A percentile compares a stretch with the other conserved stretches of the same genome.
These are phyloP conservation scores for Tiaroga cobitis DNA, from an alignment of 2,797 vertebrate genomes.

Conservation along the genomic window DNA sequence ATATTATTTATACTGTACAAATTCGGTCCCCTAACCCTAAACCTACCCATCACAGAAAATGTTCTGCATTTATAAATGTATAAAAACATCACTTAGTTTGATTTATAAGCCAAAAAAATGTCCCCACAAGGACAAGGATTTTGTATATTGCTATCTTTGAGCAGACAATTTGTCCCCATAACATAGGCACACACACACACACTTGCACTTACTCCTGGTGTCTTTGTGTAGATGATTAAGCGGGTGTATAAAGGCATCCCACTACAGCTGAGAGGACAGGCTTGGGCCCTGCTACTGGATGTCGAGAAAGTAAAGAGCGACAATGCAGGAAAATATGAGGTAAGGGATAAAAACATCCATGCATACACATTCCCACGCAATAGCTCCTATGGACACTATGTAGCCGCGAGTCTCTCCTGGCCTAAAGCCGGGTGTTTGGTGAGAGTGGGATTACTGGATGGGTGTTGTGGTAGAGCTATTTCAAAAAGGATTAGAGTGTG, in stretches of 20 bases:
- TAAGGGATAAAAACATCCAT: conserved; percentile 55
- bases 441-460: conserved; percentile 31
- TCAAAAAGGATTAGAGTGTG: conserved; percentile 43
- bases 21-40: too few relatives aligned
- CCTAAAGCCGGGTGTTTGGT: conserved; percentile 27
- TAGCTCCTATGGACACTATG: background rate
- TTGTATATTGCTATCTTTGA: too few relatives aligned
- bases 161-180: too few relatives aligned
- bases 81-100: background rate
- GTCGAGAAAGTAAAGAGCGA: conserved; percentile 83
- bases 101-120: background rate
- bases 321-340: conserved; percentile 87
- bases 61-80: background rate
- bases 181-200: background rate
- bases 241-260: conserved; percentile 88
- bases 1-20: too few relatives aligned
- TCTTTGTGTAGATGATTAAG: conserved; percentile 78
- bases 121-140: too few relatives aligned
- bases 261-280: conserved; percentile 85
- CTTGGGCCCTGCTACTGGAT: conserved; percentile 85
- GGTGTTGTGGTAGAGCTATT: conserved; percentile 39
- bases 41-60: background rate
- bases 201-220: background rate
- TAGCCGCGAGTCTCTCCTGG: background rate
- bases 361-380: background rate